Evolutionary conservation across 2,888 invertebrate genomes (phyloP), one percentile per base, ranked within the genome.

Genomic region (Tuta absoluta): DNA sequence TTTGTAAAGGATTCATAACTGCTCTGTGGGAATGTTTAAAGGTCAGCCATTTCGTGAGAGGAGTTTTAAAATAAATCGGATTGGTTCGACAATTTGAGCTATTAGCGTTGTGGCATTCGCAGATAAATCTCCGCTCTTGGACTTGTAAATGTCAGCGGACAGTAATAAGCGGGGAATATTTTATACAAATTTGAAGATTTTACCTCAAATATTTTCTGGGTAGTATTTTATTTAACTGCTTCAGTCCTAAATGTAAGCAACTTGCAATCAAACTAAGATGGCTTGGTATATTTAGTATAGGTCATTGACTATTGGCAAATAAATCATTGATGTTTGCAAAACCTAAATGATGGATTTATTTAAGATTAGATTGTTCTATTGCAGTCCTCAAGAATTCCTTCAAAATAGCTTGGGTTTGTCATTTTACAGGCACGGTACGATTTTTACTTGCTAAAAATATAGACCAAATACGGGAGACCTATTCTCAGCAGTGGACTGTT

Each of bases 41-140:
- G 72, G 71, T 70, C 72, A 68, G 65, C 37, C 57, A 64, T 63
- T 65, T 77, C 78, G 82, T 81, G 82, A 78, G 81, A 74, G 71
- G 69, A 76, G 64, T 72, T 74, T 75, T 73, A 71, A 72, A 74
- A 78, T 78, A 72, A 79, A 79, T 75, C 75, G 69, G 74, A 79
- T 77, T 71, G 72, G 71, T 74, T 80, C 73, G 73, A 75, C 73
- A 73, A 80, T 81, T 82, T 77, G 72, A 76, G 72, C 72, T 76
- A 76, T 80, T 80, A 77, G 72, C 63, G 72, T 63, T 64, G 62
- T 64, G 65, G 60, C 65, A 67, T 65, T 67, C 28, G 41, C 23
- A 12, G 67, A 71, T 70, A 72, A 70, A 79, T 76, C 71, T 73
- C 63, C 63, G 71, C 69, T 76, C 71, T 73, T 64, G 65, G 72